Evolutionary conservation across 1,140 invertebrate genomes (phyloP), one percentile per base, ranked within the genome.

Genomic region (Drosophila pallidifrons): DNA sequence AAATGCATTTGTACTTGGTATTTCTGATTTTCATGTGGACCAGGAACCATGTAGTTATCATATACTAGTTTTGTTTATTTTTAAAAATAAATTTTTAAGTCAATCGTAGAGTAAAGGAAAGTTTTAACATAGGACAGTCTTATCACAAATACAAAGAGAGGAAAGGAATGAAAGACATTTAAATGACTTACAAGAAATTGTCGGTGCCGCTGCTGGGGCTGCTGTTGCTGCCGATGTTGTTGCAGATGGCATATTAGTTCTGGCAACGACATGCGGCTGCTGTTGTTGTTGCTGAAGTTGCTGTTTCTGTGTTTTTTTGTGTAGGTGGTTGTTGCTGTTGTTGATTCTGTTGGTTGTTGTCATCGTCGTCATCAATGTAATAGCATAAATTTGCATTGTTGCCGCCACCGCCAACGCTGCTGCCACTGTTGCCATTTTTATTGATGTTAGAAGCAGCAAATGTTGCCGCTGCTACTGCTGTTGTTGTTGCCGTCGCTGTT

Each of bases 171-270:
- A 65, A 70, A 71, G 46, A 77, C 67, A 90, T 77, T 73, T 69
- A 64, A 72, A 75, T 75, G 91, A 92, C 91, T 92, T 92, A 92
- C 91, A 92, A 92, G 91, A 91, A 91, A 91, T 87, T 87, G 89
- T 86, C 79, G 89, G 75, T 70, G 83, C 78, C 70, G 85, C 66
- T 57, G 78, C 20, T 32, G 79, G 68, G 57, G 69, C 61, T 47
- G 70, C 35, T 47, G 75, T 32, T 49, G 69, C 15, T 28, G 66
- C 51, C 45, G 83, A 52, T 71, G 70, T 45, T 57, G 78, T 59
- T 46, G 76, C 60, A 49, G 63, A 43, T 76, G 73, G 76, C 46
- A 38, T 55, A 67, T 54, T 71, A 71, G 73, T 67, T 68, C 61
- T 75, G 47, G 61, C 64, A 70, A 66, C 60, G 35, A 45, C 57